These are phyloP conservation scores for Planiliza haematocheilus DNA, from an alignment of 2,113 vertebrate species.

Conservation along the genomic window DNA sequence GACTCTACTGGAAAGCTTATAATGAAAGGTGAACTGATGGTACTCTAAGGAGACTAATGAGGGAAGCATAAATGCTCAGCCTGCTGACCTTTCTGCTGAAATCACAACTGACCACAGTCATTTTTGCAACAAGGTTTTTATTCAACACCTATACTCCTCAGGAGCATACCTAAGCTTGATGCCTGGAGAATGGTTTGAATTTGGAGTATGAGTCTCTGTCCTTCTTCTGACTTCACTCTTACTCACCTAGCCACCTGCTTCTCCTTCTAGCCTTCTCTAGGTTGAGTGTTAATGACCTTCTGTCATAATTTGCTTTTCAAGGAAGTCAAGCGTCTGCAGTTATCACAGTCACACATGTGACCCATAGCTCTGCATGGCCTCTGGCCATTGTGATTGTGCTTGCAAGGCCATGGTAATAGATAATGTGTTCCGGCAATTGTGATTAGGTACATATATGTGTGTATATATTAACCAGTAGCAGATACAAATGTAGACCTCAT, in stretches of 20 bases:
- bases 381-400: conserved; percentile 7
- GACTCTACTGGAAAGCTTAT: neutral
- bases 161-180: neutral
- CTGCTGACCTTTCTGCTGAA: conserved; percentile 15
- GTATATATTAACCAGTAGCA: neutral
- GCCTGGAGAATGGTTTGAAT: neutral
- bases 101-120: neutral
- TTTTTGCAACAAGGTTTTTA: neutral
- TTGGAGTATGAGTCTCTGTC: neutral
- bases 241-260: neutral
- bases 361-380: conserved; percentile 26
- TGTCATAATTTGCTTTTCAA: conserved; percentile 30
- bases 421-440: neutral
- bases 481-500: too few relatives aligned
- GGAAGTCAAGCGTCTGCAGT: conserved; percentile 23
- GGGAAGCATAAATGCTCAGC: neutral
- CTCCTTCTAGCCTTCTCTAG: neutral
- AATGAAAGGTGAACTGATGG: neutral
- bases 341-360: conserved; percentile 6
- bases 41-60: neutral
- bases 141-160: neutral
- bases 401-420: neutral
- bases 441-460: neutral
- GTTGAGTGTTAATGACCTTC: conserved; percentile 22
- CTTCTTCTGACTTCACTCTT: neutral